These are phyloP conservation scores for Hexactinellida sp. DNA, from an alignment of 37 sponge, comb jelly and placozoan genomes.

Conservation along the genomic window DNA sequence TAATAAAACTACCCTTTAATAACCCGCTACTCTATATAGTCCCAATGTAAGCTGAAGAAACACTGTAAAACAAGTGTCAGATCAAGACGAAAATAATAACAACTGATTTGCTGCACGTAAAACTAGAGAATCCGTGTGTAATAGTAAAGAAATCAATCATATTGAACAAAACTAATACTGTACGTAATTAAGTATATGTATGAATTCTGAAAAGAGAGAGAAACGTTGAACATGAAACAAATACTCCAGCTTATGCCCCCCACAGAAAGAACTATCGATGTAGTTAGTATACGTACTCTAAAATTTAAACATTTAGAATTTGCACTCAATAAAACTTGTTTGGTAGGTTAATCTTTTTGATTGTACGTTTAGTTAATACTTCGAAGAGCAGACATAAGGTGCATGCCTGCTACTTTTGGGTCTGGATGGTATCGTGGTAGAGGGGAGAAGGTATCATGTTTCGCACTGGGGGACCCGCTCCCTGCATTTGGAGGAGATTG, in stretches of 20 bases:
- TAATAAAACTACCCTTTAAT: neutral
- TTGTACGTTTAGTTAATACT: slow-evolving; percentile 5
- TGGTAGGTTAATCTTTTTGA: neutral
- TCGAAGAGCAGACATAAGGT: neutral
- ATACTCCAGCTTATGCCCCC: slow-evolving; percentile 14
- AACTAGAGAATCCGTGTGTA: slow-evolving; percentile 16
- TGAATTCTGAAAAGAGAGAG: slow-evolving; percentile 21
- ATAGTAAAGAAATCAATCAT: slow-evolving; percentile 9
- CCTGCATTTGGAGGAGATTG: slow-evolving; percentile 5
- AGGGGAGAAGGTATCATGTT: neutral
- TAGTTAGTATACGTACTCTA: slow-evolving; percentile 9
- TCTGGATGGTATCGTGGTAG: neutral
- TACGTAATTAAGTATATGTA: slow-evolving; percentile 17
- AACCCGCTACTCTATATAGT: neutral
- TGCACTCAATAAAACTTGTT: slow-evolving; percentile 14
- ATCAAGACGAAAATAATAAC: slow-evolving; percentile 16
- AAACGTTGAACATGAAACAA: neutral
- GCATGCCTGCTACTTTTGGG: neutral
- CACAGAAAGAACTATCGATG: slow-evolving; percentile 14
- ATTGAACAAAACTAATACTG: slow-evolving; percentile 18
- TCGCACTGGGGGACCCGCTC: neutral
- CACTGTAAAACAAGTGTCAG: neutral
- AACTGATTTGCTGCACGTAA: slow-evolving; percentile 19
- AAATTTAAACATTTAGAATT: slow-evolving; percentile 16
- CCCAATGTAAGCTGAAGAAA: neutral